Conservation (phyloP, 2,113 vertebrate genomes). For the Lepidothrix coronata region DNA sequence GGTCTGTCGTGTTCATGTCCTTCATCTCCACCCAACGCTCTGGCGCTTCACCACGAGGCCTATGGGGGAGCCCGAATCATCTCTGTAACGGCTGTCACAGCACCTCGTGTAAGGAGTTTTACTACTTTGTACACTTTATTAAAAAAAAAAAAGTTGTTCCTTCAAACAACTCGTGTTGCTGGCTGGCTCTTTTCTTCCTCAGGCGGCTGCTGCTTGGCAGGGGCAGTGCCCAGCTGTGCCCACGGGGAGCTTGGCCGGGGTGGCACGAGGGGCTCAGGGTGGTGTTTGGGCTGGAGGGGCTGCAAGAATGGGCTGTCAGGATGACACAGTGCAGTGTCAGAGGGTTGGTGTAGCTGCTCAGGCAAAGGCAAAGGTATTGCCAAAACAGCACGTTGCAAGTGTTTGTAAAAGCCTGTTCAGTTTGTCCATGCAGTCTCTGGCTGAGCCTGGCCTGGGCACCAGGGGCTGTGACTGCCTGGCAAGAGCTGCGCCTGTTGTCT, state of each 20-base stretch:
- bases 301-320: fast-evolving
- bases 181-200: neutral
- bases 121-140: constrained; percentile 71
- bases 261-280: neutral
- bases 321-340: fast-evolving
- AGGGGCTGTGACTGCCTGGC: fast-evolving
- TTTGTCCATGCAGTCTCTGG: neutral
- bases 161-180: neutral
- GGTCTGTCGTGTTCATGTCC: constrained; percentile 30
- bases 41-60: neutral
- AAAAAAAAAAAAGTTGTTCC: constrained; percentile 53
- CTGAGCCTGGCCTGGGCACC: neutral
- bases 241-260: fast-evolving
- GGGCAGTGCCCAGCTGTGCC: neutral
- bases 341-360: fast-evolving
- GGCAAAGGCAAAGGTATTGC: neutral
- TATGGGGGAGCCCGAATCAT: neutral
- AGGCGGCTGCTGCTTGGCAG: neutral
- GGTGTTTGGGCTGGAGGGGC: neutral
- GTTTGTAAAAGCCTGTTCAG: neutral
- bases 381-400: fast-evolving
- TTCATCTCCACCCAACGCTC: constrained; percentile 7
- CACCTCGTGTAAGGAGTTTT: constrained; percentile 54
- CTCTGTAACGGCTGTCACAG: constrained; percentile 51
- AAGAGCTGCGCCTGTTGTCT: neutral